These are phyloP conservation scores for Gnathonemus longibarbis DNA, from an alignment of 2,113 vertebrate species.

Conservation along the genomic window DNA sequence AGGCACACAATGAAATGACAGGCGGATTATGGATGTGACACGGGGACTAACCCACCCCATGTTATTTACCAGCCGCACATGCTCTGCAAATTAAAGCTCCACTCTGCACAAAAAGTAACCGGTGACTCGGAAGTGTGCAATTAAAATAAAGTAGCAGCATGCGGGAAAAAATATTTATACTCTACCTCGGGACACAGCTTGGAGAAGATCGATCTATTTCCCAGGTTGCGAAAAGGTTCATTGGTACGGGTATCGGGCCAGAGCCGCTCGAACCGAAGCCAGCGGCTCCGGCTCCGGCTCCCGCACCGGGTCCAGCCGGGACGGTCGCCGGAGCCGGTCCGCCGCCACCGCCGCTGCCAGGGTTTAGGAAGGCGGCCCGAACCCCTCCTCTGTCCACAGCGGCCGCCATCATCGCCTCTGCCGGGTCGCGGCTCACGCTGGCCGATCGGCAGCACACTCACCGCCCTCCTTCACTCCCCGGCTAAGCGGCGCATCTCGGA, in stretches of 20 bases:
- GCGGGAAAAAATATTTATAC: not conserved
- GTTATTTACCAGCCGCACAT: not conserved
- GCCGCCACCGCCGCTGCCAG: constrained; percentile 47
- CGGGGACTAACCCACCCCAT: not conserved
- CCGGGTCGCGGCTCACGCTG: constrained; percentile 53
- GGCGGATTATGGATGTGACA: not conserved
- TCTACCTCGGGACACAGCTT: constrained; percentile 69
- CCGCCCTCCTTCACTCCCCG: constrained; percentile 9
- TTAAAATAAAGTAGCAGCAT: not conserved
- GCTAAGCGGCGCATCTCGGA: constrained; percentile 10
- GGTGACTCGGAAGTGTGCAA: not conserved
- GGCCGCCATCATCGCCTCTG: constrained; percentile 66
- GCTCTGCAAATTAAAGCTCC: not conserved
- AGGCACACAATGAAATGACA: not conserved
- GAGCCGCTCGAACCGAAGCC: constrained; percentile 42
- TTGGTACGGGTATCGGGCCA: constrained; percentile 58
- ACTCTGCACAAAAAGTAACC: not conserved
- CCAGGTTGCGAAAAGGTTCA: constrained; percentile 74
- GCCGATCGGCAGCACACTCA: constrained; percentile 40
- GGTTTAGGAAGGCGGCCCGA: constrained; percentile 66
- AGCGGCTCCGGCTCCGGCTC: constrained; percentile 41
- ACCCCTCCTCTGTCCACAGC: constrained; percentile 65
- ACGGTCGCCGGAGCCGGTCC: constrained; percentile 46
- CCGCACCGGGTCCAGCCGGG: constrained; percentile 44
- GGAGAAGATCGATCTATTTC: constrained; percentile 70